Evolutionary conservation across 2,113 vertebrate species (phyloP), one percentile per base, ranked within the genome.

Genomic region (Cavia porcellus): DNA sequence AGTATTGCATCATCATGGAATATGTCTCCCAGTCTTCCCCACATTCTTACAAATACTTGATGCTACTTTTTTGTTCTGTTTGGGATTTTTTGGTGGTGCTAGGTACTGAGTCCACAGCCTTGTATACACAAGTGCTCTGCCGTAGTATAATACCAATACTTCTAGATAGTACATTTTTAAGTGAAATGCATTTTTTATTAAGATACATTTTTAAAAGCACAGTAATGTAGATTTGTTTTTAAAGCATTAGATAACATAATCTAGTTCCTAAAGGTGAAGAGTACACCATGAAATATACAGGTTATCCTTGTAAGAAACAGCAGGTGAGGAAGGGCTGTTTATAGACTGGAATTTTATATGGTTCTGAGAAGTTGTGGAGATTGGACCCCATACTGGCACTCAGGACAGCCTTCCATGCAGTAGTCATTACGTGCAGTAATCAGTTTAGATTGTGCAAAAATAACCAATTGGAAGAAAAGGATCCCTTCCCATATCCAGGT

Each of bases 181-280:
- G 86, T 70, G 35, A 50, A 75, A 55, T 81, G 10, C 52, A 17
- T 80, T 64, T 90, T 79, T 79, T 12, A n/a, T 66, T 80, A 68
- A 74, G 42, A 30, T 52, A 14, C 25, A 52, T 80, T 52, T 80
- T 52, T 80, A 3, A 35, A 89, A 95, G 74, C 30, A 50, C 62
- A 70, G n/a, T 68, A 45, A 28, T 47, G 28, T 84, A 32, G 32
- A 89, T 50, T 84, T 90, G 35, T 22, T 96, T 93, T 93, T 47
- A 52, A 85, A 90, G 45, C 24, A 17, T 30, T 81, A 62, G 22
- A 3, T 42, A 61, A 47, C 55, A 25, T 30, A n/a, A 47, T 4
- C 13, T 52, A 35, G 22, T 61, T 72, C 42, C 62, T 42, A 22
- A 25, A 86, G 68, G 50, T 50, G 47, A 95, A 77, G 57, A 75